A percentile compares a stretch with the other conserved stretches of the same genome.
phyloP scores from a whole-genome alignment of 2,888 invertebrate genomes.

The Drosophila testacea region DNA sequence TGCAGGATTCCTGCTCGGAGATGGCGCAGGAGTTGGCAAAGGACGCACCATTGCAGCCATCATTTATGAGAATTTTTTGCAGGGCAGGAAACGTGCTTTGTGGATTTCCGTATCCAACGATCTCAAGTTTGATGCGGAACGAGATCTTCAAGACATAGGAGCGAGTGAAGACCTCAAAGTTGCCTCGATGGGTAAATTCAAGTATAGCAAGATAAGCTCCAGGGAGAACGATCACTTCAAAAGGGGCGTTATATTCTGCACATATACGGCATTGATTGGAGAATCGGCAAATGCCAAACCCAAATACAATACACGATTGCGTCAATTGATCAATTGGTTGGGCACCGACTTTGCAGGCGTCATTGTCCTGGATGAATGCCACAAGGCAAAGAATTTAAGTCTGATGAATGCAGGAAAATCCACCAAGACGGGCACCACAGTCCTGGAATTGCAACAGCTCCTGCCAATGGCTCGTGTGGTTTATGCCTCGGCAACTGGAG shows the following conservation, averaged over 20 bases:
- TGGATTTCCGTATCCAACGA: conserved; percentile 99
- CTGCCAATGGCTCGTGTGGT: conserved; percentile 96
- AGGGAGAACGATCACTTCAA: conserved; percentile 92
- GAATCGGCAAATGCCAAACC: conserved; percentile 91
- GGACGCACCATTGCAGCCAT: conserved; percentile 99
- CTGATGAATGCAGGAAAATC: conserved; percentile 98
- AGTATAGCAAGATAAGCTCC: conserved; percentile 96
- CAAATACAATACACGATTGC: conserved; percentile 94
- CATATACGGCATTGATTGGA: conserved; percentile 99
- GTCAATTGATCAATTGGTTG: conserved; percentile 99
- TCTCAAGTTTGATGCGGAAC: conserved; percentile 98
- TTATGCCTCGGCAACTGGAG: conserved; percentile 98
- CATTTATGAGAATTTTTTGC: conserved; percentile 97
- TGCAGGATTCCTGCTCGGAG: conserved; percentile 98
- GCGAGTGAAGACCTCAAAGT: conserved; percentile 93
- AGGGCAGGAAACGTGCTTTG: conserved; percentile 95
- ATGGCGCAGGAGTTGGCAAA: conserved; percentile 99
- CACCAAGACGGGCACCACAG: conserved; percentile 98
- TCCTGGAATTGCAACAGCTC: conserved; percentile 96
- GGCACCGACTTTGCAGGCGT: conserved; percentile 93
- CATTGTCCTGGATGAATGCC: conserved; percentile 99
- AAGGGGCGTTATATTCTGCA: conserved; percentile 98
- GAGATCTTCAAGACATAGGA: conserved; percentile 98
- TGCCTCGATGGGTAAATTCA: conserved; percentile 96
- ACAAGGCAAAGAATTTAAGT: conserved; percentile 99